A percentile compares a stretch with the other conserved stretches of the same genome.
Evolutionary conservation across 2,113 vertebrate genomes (phyloP).

Genomic region (Rhabdornis inornatus): DNA sequence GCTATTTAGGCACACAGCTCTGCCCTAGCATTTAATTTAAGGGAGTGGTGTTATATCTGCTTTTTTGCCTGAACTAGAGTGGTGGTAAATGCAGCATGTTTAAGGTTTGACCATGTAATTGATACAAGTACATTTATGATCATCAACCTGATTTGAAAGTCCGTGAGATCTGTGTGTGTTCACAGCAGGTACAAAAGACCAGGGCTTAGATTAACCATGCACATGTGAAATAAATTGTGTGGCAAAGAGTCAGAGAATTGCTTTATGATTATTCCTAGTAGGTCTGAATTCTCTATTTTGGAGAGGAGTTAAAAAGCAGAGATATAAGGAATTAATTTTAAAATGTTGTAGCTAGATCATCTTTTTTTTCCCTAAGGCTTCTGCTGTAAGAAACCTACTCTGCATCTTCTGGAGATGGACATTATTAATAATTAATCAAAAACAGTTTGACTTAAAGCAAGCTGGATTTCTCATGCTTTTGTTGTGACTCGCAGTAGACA

Average conservation of each 20-base stretch:
- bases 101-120: background rate
- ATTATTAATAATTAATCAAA: constrained; percentile 57
- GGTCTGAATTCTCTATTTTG: background rate
- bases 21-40: constrained; percentile 33
- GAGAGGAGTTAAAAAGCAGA: background rate
- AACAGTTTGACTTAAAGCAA: background rate
- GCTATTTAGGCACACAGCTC: background rate
- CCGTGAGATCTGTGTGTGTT: background rate
- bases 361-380: background rate
- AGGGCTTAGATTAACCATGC: background rate
- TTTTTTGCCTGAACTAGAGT: background rate
- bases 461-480: constrained; percentile 24
- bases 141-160: background rate
- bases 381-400: background rate
- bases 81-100: background rate
- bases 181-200: background rate
- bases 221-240: background rate
- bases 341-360: background rate
- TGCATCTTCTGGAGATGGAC: background rate
- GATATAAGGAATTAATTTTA: background rate
- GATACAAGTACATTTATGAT: background rate
- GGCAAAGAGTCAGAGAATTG: background rate
- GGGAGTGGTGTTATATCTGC: background rate
- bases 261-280: background rate
- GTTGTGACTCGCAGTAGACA: background rate